phyloP scores from a whole-genome alignment of 2,797 vertebrate species.

The Taenioides sp. region DNA sequence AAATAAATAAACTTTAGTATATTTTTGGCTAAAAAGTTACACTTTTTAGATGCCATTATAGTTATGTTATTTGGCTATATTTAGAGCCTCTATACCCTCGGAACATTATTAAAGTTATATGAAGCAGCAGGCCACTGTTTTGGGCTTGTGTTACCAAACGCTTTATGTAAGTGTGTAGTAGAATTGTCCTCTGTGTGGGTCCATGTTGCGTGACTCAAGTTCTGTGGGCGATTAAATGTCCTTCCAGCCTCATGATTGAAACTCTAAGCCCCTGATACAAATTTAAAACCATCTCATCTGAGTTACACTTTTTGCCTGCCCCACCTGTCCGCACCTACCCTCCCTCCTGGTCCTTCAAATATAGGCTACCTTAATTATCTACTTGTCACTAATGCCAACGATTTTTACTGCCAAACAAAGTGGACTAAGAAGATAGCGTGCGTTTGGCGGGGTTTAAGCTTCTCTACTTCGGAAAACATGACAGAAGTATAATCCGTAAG shows the following conservation, averaged over 20 bases:
- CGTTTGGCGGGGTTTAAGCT: constrained; percentile 53
- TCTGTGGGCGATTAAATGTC: constrained; percentile 55
- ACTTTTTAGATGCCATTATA: neutral
- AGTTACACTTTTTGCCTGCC: constrained; percentile 10
- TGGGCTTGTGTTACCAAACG: neutral
- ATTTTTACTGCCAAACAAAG: constrained; percentile 1
- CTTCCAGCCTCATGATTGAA: constrained; percentile 38
- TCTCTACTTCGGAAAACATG: constrained; percentile 54
- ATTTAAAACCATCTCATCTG: constrained; percentile 37
- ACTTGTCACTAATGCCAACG: constrained; percentile 3
- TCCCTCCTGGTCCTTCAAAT: neutral
- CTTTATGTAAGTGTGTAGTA: neutral
- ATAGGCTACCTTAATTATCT: neutral
- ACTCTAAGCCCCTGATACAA: constrained; percentile 44
- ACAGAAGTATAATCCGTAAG: constrained; percentile 68
- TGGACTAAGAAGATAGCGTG: constrained; percentile 36
- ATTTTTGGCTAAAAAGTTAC: no score
- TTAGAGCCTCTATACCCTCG: neutral
- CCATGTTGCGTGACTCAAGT: constrained; percentile 21
- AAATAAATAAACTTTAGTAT: no score
- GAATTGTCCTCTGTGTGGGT: constrained; percentile 8
- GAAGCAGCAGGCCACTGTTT: neutral
- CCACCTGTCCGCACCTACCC: neutral
- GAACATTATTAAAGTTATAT: neutral
- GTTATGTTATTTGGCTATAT: neutral